Conservation (phyloP, 1,140 invertebrate genomes). For the Sesamia nonagrioides region DNA sequence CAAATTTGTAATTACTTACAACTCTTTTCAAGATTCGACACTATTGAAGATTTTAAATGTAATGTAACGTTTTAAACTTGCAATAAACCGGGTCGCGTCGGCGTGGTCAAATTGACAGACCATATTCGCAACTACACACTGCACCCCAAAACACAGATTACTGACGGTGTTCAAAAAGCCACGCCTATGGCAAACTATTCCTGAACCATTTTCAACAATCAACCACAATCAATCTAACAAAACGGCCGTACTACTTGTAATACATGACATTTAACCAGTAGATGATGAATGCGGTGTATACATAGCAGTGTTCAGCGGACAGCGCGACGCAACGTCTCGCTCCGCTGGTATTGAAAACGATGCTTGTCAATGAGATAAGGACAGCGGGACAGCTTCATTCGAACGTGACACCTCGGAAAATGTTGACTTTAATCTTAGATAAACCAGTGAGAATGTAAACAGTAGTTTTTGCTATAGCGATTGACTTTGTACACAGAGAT, state of each 20-base stretch:
- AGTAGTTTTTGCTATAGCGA: conserved; percentile 18
- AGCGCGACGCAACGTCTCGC: conserved; percentile 13
- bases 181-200: too few relatives aligned
- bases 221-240: conserved; percentile 8
- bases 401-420: conserved; percentile 33
- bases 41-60: too few relatives aligned
- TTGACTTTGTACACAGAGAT: neutral
- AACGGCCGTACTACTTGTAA: neutral
- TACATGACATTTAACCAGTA: conserved; percentile 17
- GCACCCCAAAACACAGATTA: too few relatives aligned
- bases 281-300: conserved; percentile 1
- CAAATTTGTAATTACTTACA: too few relatives aligned
- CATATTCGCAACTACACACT: too few relatives aligned
- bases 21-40: too few relatives aligned
- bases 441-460: conserved; percentile 5
- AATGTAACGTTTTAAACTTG: too few relatives aligned
- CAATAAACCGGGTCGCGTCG: too few relatives aligned
- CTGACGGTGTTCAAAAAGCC: too few relatives aligned
- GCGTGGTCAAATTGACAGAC: too few relatives aligned
- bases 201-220: neutral
- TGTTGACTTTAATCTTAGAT: conserved; percentile 4
- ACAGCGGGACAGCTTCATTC: conserved; percentile 13
- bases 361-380: conserved; percentile 22
- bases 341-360: conserved; percentile 39
- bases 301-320: conserved; percentile 1